Base-by-base conservation (phyloP, 2,888 invertebrate genomes). In the Alcis repandata region DNA sequence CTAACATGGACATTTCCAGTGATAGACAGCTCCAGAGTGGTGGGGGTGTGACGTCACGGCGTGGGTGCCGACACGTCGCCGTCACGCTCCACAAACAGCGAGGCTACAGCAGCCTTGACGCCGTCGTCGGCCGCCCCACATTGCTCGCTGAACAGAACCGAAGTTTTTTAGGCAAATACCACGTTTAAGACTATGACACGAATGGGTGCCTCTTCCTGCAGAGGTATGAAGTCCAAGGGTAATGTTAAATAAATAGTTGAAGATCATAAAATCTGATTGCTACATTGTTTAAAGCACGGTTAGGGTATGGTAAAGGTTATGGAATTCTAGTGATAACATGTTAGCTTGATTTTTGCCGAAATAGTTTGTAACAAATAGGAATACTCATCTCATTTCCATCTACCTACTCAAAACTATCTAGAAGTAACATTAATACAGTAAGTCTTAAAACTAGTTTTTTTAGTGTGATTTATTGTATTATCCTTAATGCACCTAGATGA, bases 71-170 rank as follows among this genome's bases (percentile, higher is more conserved):
- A 88, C 92, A 92, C 92, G 92, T 91, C 89, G 89, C 85, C 89
- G 93, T 92, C 90, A 90, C 90, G 93, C 92, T 93, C 92, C 92
- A 93, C 92, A 92, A 92, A 92, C 91, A 80, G 83, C 92, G 90
- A 92, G 93, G 92, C 85, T 91, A 85, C 80, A 79, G 87, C 88
- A 92, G 88, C 92, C 93, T 93, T 92, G 92, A 83, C 85, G 90
- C 74, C 72, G 92, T 83, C 86, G 89, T 68, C 70, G 71, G 79
- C 74, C 86, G 90, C 85, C 89, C 91, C 88, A 90, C 91, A 89
- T 90, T 90, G 91, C 90, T 84, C 91, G 87, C 86, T 81, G 87
- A 90, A 90, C 90, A 80, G 77, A 83, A 74, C 75, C 72, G 27
- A 59, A 49, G 69, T 85, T 89, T 90, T 90, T 87, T 80, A 81